Evolutionary conservation across 1,140 invertebrate species (phyloP).

Genomic region (Drosophila nigromelanica): DNA sequence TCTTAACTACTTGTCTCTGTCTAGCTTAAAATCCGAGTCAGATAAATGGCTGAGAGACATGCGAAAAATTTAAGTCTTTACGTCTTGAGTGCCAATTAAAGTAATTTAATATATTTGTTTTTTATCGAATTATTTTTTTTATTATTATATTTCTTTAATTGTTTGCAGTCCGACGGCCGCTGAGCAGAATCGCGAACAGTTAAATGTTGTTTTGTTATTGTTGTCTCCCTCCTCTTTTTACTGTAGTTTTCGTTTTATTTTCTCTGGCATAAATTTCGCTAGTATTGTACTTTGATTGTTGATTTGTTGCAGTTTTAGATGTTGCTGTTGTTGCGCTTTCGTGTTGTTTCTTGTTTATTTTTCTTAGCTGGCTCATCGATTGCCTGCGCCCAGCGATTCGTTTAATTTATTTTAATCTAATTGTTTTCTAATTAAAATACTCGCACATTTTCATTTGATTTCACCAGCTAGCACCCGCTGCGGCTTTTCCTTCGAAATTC

Average conservation of each 20-base stretch:
- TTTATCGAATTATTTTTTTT: conserved; percentile 24
- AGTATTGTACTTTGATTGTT: conserved; percentile 42
- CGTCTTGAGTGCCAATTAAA: conserved; percentile 57
- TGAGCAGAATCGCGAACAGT: conserved; percentile 9
- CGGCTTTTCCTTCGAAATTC: conserved; percentile 18
- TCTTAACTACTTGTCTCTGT: conserved; percentile 35
- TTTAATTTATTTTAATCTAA: conserved; percentile 83
- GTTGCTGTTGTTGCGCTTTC: conserved; percentile 9
- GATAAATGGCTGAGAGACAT: conserved; percentile 49
- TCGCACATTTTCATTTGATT: conserved; percentile 56
- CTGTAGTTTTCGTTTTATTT: conserved; percentile 54
- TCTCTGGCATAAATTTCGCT: conserved; percentile 71
- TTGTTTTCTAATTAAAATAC: conserved; percentile 76
- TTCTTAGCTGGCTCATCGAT: conserved; percentile 57
- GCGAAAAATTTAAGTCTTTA: conserved; percentile 57
- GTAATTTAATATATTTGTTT: conserved; percentile 42
- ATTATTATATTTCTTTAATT: conserved; percentile 64
- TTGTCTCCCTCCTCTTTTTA: conserved; percentile 1
- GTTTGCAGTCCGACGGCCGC: conserved; percentile 39
- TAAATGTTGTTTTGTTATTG: conserved; percentile 47
- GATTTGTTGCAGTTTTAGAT: conserved; percentile 17
- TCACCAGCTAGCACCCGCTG: conserved; percentile 50
- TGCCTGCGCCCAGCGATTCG: conserved; percentile 73
- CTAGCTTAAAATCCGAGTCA: conserved; percentile 2
- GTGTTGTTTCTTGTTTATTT: conserved; percentile 49